Evolutionary conservation across 1,140 invertebrate genomes (phyloP).

Genomic region (Lordiphosa mommai): DNA sequence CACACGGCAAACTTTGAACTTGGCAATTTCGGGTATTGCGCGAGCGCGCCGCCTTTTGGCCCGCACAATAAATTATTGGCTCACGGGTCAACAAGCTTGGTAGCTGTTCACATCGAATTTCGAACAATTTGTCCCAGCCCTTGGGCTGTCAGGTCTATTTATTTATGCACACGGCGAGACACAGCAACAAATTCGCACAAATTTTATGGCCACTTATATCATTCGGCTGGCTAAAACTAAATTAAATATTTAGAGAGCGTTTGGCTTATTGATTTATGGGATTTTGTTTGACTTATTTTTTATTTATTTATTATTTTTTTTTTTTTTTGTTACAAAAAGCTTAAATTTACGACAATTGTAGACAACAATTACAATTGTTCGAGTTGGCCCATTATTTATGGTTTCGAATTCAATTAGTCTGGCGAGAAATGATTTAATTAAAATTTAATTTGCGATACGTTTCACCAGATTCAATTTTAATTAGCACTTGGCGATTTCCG

Average conservation of each 20-base stretch:
- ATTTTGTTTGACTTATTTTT: background rate
- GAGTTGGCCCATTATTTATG: too few species aligned
- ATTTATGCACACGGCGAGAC: constrained; percentile 39
- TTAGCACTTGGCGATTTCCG: constrained; percentile 28
- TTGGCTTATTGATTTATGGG: constrained; percentile 57
- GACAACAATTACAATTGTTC: too few species aligned
- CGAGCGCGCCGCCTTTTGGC: background rate
- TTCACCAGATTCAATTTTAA: constrained; percentile 7
- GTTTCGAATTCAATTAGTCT: background rate
- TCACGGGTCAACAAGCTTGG: constrained; percentile 34
- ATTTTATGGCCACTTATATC: constrained; percentile 65
- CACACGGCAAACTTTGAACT: constrained; percentile 27
- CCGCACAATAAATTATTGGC: constrained; percentile 25
- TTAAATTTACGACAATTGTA: too few species aligned
- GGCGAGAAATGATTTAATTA: constrained; percentile 18
- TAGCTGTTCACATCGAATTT: too few species aligned
- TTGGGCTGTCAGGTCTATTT: constrained; percentile 45
- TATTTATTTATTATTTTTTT: too few species aligned
- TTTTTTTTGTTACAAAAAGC: too few species aligned
- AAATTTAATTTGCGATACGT: constrained; percentile 38
- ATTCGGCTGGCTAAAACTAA: too few species aligned
- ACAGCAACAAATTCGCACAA: constrained; percentile 26
- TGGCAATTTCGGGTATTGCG: constrained; percentile 17
- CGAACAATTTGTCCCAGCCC: background rate
- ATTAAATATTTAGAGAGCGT: constrained; percentile 64